Base-by-base conservation (phyloP, 1,140 invertebrate species). In the Drosophila teissieri region DNA sequence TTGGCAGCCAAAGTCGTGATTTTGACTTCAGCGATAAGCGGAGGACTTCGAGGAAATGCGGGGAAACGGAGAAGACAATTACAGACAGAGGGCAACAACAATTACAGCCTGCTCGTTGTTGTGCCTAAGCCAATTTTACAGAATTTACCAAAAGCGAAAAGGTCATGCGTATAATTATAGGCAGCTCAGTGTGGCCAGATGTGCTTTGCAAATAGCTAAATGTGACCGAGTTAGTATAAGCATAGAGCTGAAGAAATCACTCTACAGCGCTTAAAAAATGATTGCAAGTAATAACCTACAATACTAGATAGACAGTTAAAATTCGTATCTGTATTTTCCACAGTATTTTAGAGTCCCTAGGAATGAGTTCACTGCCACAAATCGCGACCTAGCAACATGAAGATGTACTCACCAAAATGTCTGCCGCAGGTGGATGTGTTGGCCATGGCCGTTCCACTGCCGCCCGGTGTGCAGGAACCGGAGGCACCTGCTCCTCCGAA, bases 1-100 rank as follows among this genome's bases (percentile, higher is more conserved):
- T 81, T 62, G 68, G 49, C 46, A 49, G 45, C 65, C 62, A 69
- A 86, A 88, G 79, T 88, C 83, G 83, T 88, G 83, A 88, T 89
- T 83, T 84, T 65, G 83, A 89, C 76, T 89, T 80, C 63, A 70
- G 77, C 83, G 83, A 88, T 88, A 89, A 89, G 76, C 60, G 76
- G 67, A 58, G 51, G 63, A 76, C 53, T 53, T 48, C 49, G 63
- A 46, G 60, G 56, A 22, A 48, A 17, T 27, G 40, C 24, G 46
- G 37, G 36, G 22, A 15, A 36, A 45, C 22, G 40, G 22, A 40
- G 39, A 57, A 69, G 19, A 42, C 51, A 57, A 72, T 72, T 72
- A 51, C 67, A 70, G 42, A 48, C 63, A 36, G 27, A 27, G 44
- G 17, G 22, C 62, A 67, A 40, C 45, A 64, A 52, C 42, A 70